Conservation (phyloP, 2,888 invertebrate genomes). For the Trachelus tabidus region DNA sequence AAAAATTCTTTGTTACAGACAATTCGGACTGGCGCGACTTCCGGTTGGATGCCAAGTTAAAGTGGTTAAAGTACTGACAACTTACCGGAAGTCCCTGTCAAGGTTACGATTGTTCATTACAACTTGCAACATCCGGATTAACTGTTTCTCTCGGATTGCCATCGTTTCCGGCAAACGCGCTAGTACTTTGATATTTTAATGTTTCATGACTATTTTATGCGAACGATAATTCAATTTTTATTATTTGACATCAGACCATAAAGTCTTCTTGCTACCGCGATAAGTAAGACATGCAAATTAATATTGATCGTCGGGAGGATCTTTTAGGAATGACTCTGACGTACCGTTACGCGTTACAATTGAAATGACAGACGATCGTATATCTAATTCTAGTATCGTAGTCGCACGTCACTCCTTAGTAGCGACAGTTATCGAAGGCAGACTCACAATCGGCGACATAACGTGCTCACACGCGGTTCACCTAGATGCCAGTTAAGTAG, state of each 20-base stretch:
- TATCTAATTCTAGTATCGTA: conserved; percentile 4
- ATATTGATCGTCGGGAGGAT: neutral
- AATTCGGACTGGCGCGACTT: no score
- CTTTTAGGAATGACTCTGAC: neutral
- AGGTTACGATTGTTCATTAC: neutral
- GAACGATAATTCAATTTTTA: neutral
- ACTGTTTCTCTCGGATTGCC: neutral
- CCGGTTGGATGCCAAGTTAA: no score
- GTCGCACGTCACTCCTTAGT: neutral
- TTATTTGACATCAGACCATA: neutral
- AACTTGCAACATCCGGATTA: conserved; percentile 1
- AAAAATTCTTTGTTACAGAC: no score
- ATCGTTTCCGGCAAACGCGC: neutral
- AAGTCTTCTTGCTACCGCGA: neutral
- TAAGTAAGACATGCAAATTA: neutral
- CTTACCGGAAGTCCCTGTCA: conserved; percentile 2
- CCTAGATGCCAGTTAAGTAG: neutral
- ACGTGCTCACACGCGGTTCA: neutral
- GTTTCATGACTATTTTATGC: neutral
- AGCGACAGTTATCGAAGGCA: neutral
- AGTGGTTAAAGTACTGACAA: neutral
- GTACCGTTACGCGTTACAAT: neutral
- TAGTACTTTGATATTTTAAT: neutral
- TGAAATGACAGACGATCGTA: neutral
- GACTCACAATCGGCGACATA: neutral